These are phyloP conservation scores for Phaethornis superciliosus DNA, from an alignment of 2,113 vertebrate species.

Conservation along the genomic window DNA sequence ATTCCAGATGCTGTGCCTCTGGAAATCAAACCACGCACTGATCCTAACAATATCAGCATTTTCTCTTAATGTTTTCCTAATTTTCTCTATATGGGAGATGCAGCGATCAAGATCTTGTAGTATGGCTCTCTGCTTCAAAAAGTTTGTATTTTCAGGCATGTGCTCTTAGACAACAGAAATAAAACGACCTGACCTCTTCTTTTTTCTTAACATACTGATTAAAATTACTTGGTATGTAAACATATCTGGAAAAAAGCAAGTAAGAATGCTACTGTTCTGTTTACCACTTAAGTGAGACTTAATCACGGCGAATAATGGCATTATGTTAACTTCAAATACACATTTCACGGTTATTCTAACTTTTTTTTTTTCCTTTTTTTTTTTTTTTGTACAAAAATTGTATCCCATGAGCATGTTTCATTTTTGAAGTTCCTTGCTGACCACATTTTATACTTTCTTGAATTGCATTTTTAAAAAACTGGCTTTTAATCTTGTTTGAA, in stretches of 20 bases:
- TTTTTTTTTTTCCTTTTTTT: too few species aligned
- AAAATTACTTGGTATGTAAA: neutral
- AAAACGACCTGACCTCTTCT: neutral
- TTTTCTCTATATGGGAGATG: neutral
- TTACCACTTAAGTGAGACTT: neutral
- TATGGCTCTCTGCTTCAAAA: too few species aligned
- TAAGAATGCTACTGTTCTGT: neutral
- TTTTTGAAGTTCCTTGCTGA: neutral
- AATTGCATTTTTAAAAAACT: neutral
- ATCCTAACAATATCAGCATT: neutral
- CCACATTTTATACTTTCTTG: neutral
- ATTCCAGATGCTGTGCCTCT: slow-evolving; percentile 3
- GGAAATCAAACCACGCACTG: neutral
- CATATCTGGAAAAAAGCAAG: neutral
- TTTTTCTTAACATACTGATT: neutral
- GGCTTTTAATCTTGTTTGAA: neutral
- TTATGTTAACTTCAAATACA: neutral
- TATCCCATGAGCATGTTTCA: neutral
- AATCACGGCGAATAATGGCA: neutral
- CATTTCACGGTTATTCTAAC: neutral
- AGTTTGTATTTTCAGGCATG: neutral
- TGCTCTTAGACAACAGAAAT: neutral
- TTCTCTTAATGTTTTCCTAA: neutral
- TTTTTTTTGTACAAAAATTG: neutral
- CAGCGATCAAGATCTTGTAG: neutral